Percentiles rank a stretch among this genome's conserved stretches.
Evolutionary conservation across 2,113 vertebrate species (phyloP).

Genomic region (Bos javanicus): DNA sequence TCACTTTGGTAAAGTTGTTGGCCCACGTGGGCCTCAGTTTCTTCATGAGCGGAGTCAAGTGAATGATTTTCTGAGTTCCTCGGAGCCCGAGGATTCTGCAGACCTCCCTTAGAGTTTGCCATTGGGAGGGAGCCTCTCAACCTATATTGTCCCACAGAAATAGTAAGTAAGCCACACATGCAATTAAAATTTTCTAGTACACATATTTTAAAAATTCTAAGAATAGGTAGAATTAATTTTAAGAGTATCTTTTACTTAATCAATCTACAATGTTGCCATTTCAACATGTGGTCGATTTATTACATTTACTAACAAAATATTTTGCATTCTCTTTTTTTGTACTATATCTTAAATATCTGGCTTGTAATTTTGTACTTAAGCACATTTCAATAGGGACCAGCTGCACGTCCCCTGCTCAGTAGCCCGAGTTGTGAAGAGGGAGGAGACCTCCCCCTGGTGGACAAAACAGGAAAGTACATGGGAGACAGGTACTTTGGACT

Average conservation of each 20-base stretch:
- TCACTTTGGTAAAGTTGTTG: background rate
- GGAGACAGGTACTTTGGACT: background rate
- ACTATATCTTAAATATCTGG: background rate
- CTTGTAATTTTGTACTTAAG: background rate
- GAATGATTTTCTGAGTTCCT: background rate
- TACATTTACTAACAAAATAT: background rate
- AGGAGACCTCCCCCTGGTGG: background rate
- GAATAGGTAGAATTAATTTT: background rate
- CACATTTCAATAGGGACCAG: accelerated
- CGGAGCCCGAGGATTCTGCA: background rate
- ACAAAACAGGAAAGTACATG: background rate
- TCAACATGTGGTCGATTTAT: background rate
- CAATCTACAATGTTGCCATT: background rate
- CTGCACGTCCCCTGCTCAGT: accelerated
- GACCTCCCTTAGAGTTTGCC: background rate
- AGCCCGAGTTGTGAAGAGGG: background rate
- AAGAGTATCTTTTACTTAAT: background rate
- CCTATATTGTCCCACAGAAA: background rate
- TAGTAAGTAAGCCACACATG: background rate
- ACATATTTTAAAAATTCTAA: background rate
- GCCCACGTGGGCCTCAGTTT: background rate
- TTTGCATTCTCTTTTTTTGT: background rate
- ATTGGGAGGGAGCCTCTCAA: background rate
- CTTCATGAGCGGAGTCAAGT: background rate
- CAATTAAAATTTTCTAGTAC: background rate